Evolutionary conservation across 2,888 invertebrate species (phyloP).

Genomic region (Cepaea hortensis): DNA sequence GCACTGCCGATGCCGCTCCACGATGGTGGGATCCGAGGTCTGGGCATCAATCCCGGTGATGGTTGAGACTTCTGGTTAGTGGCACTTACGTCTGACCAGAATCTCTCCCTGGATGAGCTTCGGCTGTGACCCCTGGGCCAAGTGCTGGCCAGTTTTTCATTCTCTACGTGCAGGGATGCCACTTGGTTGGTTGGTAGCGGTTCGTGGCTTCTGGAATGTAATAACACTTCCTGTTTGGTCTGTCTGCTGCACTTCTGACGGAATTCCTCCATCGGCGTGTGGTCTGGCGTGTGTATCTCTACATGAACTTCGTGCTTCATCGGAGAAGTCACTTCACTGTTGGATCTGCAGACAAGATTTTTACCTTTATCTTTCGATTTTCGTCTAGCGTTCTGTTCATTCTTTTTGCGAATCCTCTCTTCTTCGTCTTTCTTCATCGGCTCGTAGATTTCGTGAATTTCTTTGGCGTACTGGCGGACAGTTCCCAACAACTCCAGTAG

Average conservation of each 20-base stretch:
- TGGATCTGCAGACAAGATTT: neutral
- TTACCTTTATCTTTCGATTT: constrained; percentile 12
- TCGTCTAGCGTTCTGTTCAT: constrained; percentile 23
- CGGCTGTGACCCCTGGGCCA: constrained; percentile 42
- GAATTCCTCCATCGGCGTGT: neutral
- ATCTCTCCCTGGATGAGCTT: constrained; percentile 30
- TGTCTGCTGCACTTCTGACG: neutral
- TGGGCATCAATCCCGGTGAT: neutral
- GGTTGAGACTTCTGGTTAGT: neutral
- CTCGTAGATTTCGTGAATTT: constrained; percentile 53
- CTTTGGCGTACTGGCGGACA: constrained; percentile 50
- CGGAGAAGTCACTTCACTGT: constrained; percentile 17
- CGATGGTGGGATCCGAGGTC: constrained; percentile 34
- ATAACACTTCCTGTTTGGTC: neutral
- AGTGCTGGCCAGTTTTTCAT: constrained; percentile 45
- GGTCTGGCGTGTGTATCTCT: constrained; percentile 35
- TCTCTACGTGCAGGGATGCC: constrained; percentile 43
- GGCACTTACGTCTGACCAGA: constrained; percentile 18
- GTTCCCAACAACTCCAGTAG: constrained; percentile 51
- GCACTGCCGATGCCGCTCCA: neutral
- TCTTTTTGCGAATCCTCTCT: constrained; percentile 27
- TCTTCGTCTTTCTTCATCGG: constrained; percentile 45
- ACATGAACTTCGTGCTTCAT: constrained; percentile 36
- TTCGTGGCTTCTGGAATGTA: constrained; percentile 26
- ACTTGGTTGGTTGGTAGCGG: neutral